Percentiles rank a stretch among this genome's conserved stretches.
These are phyloP conservation scores for Rallus crepitans DNA, from an alignment of 2,797 vertebrate genomes.

Conservation along the genomic window DNA sequence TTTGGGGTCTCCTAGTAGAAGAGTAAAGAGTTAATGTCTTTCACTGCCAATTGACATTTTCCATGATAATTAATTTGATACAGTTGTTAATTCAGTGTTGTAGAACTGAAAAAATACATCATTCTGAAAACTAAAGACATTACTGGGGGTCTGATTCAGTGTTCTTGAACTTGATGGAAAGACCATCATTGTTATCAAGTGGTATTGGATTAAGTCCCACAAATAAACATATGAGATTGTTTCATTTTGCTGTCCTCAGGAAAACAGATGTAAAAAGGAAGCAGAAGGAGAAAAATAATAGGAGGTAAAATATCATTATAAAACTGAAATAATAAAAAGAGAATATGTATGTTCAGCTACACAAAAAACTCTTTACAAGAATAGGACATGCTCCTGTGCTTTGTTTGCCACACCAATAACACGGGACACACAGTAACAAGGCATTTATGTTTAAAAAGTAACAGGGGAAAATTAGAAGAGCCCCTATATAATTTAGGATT, in stretches of 20 bases:
- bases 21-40: background rate
- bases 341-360: background rate
- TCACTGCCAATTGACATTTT: background rate
- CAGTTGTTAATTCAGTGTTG: background rate
- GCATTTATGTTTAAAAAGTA: background rate
- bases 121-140: background rate
- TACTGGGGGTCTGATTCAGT: background rate
- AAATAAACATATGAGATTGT: background rate
- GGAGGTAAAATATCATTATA: background rate
- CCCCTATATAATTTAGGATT: background rate
- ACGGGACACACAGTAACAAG: background rate
- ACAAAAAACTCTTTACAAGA: background rate
- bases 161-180: background rate
- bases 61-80: background rate
- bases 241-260: background rate
- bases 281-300: background rate
- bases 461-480: background rate
- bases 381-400: background rate
- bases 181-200: background rate
- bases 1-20: constrained; percentile 7
- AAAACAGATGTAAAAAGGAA: background rate
- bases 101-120: background rate
- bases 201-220: background rate
- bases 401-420: background rate
- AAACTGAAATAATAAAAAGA: background rate